Percentiles rank a stretch among this genome's conserved stretches.
Conservation (phyloP, 2,113 vertebrate species). For the Etheostoma spectabile region DNA sequence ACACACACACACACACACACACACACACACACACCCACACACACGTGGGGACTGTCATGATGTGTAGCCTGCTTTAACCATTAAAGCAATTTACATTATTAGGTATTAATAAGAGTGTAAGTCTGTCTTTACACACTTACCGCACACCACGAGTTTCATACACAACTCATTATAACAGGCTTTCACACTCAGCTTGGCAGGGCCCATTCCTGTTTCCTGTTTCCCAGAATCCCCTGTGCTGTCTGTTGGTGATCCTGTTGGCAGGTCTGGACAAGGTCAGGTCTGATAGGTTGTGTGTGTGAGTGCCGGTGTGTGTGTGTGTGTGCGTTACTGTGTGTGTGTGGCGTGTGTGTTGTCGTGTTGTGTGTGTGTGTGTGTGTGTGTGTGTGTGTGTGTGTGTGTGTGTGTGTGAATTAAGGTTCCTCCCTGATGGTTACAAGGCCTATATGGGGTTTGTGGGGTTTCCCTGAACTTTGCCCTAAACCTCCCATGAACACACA, state of each 20-base stretch:
- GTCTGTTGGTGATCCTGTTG: conserved; percentile 71
- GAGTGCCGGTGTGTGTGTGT: too few relatives aligned
- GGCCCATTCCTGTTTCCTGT: conserved; percentile 77
- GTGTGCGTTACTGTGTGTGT: too few relatives aligned
- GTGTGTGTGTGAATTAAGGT: conserved; percentile 41
- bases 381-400: conserved; percentile 32
- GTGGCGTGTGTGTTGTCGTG: conserved; percentile 1
- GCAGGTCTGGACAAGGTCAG: conserved; percentile 80
- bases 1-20: conserved; percentile 28
- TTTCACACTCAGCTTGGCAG: conserved; percentile 56
- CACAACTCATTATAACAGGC: conserved; percentile 58
- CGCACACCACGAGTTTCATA: conserved; percentile 53
- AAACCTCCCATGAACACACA: conserved; percentile 61
- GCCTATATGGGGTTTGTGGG: conserved; percentile 57
- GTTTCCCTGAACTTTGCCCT: conserved; percentile 78
- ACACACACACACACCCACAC: conserved; percentile 21
- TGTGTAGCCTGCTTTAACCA: conserved; percentile 32
- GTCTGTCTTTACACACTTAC: conserved; percentile 42
- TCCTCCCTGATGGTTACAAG: conserved; percentile 69
- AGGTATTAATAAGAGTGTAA: conserved; percentile 2
- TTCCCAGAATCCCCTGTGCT: conserved; percentile 74
- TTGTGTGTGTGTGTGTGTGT: conserved; percentile 31
- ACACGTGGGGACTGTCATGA: conserved; percentile 15
- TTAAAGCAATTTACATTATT: conserved; percentile 62
- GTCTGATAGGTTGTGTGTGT: conserved; percentile 39